phyloP scores from a whole-genome alignment of 2,797 vertebrate species.

The Morelia viridis region DNA sequence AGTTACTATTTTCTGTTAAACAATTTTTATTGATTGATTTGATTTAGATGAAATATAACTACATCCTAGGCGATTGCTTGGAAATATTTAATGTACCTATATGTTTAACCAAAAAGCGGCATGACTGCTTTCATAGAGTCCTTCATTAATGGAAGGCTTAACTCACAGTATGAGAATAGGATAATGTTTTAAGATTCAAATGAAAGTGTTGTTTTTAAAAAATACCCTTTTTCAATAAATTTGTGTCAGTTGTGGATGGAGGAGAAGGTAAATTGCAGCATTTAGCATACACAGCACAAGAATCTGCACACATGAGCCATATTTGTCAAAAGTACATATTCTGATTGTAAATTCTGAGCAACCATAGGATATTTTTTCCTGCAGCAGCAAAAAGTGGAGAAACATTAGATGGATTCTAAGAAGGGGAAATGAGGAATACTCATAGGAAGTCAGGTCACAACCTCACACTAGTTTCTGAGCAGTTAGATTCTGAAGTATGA shows the following conservation, averaged over 20 bases:
- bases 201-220: neutral
- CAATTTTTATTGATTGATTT: neutral
- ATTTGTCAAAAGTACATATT: neutral
- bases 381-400: neutral
- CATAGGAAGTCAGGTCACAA: neutral
- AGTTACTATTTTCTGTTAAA: neutral
- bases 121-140: neutral
- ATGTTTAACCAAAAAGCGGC: neutral
- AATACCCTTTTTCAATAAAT: neutral
- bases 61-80: slow-evolving; percentile 3
- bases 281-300: neutral
- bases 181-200: neutral
- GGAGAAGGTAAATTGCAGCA: neutral
- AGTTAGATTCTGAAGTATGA: neutral
- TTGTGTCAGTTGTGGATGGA: neutral
- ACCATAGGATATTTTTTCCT: neutral
- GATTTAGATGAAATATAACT: neutral
- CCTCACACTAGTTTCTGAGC: neutral
- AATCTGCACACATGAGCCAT: neutral
- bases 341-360: neutral
- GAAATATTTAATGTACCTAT: slow-evolving; percentile 14
- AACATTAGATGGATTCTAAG: neutral
- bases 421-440: neutral
- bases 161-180: neutral
- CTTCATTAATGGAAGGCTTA: slow-evolving; percentile 5